phyloP scores from a whole-genome alignment of 37 sponge, comb jelly and placozoan species.

The Cliona cf. orientalis region DNA sequence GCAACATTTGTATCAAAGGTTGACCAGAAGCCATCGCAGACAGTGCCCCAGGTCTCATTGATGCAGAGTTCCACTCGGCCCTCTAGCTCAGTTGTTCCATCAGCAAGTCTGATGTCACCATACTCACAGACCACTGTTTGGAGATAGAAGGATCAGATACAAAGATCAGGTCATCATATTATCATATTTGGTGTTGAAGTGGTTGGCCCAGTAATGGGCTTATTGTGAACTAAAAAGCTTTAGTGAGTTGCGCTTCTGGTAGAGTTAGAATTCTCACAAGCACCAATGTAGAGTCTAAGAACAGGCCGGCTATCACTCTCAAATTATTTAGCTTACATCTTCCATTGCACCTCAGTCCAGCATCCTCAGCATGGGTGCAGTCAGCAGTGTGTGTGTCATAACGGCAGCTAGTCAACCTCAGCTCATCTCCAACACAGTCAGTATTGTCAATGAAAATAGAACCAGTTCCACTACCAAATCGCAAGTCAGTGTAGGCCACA shows the following conservation, averaged over 20 bases:
- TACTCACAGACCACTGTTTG: background rate
- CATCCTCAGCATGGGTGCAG: slow-evolving; percentile 49
- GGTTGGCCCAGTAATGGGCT: too few relatives aligned
- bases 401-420: slow-evolving; percentile 13
- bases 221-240: too few relatives aligned
- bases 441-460: slow-evolving; percentile 22
- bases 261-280: too few relatives aligned
- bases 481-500: background rate
- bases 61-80: too few relatives aligned
- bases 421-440: slow-evolving; percentile 32
- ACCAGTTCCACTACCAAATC: slow-evolving; percentile 1
- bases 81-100: background rate
- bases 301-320: background rate
- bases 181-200: too few relatives aligned
- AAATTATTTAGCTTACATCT: slow-evolving; percentile 20
- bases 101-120: background rate
- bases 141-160: too few relatives aligned
- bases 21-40: too few relatives aligned
- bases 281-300: too few relatives aligned
- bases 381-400: slow-evolving; percentile 22
- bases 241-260: too few relatives aligned
- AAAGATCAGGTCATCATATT: too few relatives aligned
- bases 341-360: slow-evolving; percentile 43
- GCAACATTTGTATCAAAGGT: too few relatives aligned
- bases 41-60: too few relatives aligned